Conservation (phyloP, 2,113 vertebrate species). For the Benitochromis conjunctus region DNA sequence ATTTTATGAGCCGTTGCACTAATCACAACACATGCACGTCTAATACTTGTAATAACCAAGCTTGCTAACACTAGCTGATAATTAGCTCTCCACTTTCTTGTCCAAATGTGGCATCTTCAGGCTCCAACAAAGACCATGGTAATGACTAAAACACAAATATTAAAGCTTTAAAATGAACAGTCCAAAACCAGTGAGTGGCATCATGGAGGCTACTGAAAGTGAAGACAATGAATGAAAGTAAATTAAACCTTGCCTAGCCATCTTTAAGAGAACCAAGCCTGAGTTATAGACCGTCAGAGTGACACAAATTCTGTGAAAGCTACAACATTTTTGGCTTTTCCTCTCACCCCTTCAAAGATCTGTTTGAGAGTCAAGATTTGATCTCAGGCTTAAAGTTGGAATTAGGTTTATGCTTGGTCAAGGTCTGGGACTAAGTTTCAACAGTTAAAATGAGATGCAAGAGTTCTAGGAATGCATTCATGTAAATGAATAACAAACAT, state of each 20-base stretch:
- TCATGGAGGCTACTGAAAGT: background rate
- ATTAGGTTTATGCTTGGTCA: background rate
- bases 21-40: no score
- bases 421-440: background rate
- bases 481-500: background rate
- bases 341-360: accelerated
- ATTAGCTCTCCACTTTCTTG: no score
- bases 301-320: background rate
- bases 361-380: background rate
- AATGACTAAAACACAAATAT: background rate
- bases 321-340: background rate
- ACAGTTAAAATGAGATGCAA: background rate
- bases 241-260: background rate
- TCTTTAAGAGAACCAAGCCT: background rate
- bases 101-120: background rate
- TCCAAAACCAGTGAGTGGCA: background rate
- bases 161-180: background rate
- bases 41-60: no score
- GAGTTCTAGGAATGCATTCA: background rate
- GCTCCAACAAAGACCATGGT: background rate
- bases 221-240: background rate
- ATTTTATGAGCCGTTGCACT: no score
- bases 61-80: no score
- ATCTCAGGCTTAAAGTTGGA: background rate
- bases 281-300: background rate